A percentile compares a stretch with the other conserved stretches of the same genome.
These are phyloP conservation scores for Corvus moneduloides DNA, from an alignment of 2,113 vertebrate genomes.

Conservation along the genomic window DNA sequence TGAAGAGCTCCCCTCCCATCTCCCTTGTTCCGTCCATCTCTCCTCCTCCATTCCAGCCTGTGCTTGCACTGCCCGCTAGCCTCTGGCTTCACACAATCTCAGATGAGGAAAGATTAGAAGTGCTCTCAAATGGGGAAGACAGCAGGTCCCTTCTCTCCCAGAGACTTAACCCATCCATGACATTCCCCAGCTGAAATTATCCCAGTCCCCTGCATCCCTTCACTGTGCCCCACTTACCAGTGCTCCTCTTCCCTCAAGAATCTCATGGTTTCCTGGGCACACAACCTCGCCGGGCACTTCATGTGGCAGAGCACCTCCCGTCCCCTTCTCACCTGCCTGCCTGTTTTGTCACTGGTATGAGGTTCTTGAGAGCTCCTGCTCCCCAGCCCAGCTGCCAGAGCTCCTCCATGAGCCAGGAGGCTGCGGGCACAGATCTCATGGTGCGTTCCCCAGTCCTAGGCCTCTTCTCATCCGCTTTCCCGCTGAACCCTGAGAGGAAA, in stretches of 20 bases:
- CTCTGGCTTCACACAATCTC: constrained; percentile 60
- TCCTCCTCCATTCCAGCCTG: constrained; percentile 57
- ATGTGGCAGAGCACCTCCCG: background rate
- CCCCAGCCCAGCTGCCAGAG: background rate
- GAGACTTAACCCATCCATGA: background rate
- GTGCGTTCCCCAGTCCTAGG: background rate
- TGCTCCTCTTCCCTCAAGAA: background rate
- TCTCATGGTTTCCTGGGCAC: background rate
- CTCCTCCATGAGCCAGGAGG: background rate
- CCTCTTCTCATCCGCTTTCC: background rate
- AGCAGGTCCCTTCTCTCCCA: background rate
- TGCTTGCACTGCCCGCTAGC: constrained; percentile 52
- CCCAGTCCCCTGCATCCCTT: background rate
- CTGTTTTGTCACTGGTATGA: background rate
- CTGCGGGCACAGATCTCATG: background rate
- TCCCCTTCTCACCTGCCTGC: background rate
- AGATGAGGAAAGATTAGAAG: constrained; percentile 52
- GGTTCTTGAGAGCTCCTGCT: background rate
- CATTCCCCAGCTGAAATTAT: background rate
- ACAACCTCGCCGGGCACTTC: background rate
- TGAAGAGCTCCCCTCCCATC: constrained; percentile 27
- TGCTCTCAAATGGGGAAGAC: constrained; percentile 25
- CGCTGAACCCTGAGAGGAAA: background rate
- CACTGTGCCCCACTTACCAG: background rate
- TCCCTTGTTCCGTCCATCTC: constrained; percentile 43